Base-by-base conservation (phyloP, 2,888 invertebrate species). In the Teinopalpus imperialis region DNA sequence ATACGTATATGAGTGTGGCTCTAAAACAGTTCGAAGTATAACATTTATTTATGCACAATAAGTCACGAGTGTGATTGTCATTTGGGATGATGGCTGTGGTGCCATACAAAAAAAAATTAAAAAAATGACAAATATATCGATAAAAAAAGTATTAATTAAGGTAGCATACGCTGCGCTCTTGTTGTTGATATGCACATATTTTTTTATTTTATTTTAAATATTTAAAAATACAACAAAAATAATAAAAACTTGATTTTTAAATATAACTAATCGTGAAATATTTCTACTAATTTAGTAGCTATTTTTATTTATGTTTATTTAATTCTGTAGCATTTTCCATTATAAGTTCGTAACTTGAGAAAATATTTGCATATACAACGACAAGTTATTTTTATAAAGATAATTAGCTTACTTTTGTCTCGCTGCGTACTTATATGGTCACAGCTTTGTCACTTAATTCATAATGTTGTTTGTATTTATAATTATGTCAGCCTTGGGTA, bases 71-170 rank as follows among this genome's bases (percentile, higher is more conserved):
- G 67, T 66, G 74, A 69, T 69, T 74, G 72, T 71, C 66, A 64
- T 70, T 64, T 67, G 57, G 57, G 56, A 66, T 70, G 67, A 71
- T 81, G 87, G 87, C 86, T 72, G 68, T 78, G 75, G 85, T 86
- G 86, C 82, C 86, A 86, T 86, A 80, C 68, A 74, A 79, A 78
- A 78, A 74, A 75, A 81, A 72, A 68, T 50, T 56, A 58, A 74
- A 83, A 85, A 86, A 81, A 67, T 74, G 85, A 86, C 86, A 86
- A 82, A 83, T 85, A 86, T 83, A 81, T 75, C 70, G 66, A 74
- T 78, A 74, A 78, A 81, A 83, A 85, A 83, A 83, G 76, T 81
- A 78, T 80, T 85, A 79, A 76, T 62, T 86, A 86, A 82, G 85
- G 71, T 75, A 72, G 79, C 77, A 62, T 62, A 61, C 52, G 77